Evolutionary conservation across 2,797 vertebrate species (phyloP), one percentile per base, ranked within the genome.

Genomic region (Lithobates sylvaticus): DNA sequence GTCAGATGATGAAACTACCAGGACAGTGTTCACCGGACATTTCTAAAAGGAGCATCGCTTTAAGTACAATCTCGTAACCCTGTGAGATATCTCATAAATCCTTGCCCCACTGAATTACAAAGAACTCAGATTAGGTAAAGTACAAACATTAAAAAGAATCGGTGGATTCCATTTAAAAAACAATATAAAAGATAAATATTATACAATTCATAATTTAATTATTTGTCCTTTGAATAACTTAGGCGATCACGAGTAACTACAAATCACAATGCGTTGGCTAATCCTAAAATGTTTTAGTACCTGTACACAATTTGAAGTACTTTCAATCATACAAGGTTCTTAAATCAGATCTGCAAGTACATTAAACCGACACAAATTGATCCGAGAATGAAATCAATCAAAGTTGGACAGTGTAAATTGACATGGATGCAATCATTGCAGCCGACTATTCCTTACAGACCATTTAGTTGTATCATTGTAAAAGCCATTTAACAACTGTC

Each of bases 401-500:
- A 44, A 81, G 83, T 64, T 34, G 29, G 86, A 29, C 84, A 87
- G 85, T 29, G 83, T 27, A 44, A 84, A 88, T 61, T 78, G 89
- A 89, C 87, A 91, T 44, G 87, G 92, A 88, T 83, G 80, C 80
- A 44, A 88, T 89, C 72, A 88, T 84, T 76, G 85, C 50, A 86
- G 78, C 81, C 87, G 85, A 88, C 81, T 75, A 74, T 82, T 91
- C 86, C 77, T 76, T 64, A 67, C 76, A 87, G 88, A 87, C 83
- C 82, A 74, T 84, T 80, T 81, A 83, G 50, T 88, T 81, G 86
- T 84, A 87, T 90, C 84, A 89, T 91, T 88, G 92, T 89, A 50
- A 89, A 68, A 67, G 77, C 70, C 82, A 87, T 73, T 89, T 85
- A 89, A 80, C 82, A 90, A 77, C 29, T 67, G 64, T 89, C 87